These are phyloP conservation scores for Drosophila dives DNA, from an alignment of 2,888 invertebrate genomes.

Conservation along the genomic window DNA sequence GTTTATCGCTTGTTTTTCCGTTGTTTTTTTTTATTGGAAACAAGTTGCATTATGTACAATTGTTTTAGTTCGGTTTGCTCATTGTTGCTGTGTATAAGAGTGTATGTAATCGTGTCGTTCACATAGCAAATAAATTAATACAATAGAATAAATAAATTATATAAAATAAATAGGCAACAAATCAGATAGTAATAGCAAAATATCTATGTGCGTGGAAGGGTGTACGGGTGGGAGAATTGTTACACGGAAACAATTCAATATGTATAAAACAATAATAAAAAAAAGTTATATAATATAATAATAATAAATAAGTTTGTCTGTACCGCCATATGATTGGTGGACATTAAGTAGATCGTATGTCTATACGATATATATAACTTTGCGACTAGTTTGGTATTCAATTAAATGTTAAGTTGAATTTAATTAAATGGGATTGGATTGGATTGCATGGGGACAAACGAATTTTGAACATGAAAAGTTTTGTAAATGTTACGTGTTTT, in stretches of 20 bases:
- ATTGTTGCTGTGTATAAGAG: conserved; percentile 19
- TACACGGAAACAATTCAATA: conserved; percentile 24
- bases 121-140: conserved; percentile 51
- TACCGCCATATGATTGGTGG: conserved; percentile 12
- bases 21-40: conserved; percentile 8
- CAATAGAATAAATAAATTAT: conserved; percentile 73
- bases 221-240: conserved; percentile 4
- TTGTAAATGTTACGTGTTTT: conserved; percentile 18
- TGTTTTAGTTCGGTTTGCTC: conserved; percentile 41
- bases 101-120: conserved; percentile 10
- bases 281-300: conserved; percentile 12
- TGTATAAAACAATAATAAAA: conserved; percentile 22
- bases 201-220: conserved; percentile 24
- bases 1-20: conserved; percentile 19
- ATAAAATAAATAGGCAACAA: conserved; percentile 73
- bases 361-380: conserved; percentile 38
- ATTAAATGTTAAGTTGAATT: conserved; percentile 20
- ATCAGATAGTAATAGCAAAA: conserved; percentile 43
- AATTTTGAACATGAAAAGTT: conserved; percentile 25
- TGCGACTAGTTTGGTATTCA: conserved; percentile 57
- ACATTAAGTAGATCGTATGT: conserved; percentile 38
- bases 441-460: conserved; percentile 1
- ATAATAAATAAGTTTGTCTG: conserved; percentile 45
- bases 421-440: conserved; percentile 21
- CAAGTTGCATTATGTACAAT: conserved; percentile 62